Base-by-base conservation (phyloP, 1,140 invertebrate genomes). In the Orchesella cincta region DNA sequence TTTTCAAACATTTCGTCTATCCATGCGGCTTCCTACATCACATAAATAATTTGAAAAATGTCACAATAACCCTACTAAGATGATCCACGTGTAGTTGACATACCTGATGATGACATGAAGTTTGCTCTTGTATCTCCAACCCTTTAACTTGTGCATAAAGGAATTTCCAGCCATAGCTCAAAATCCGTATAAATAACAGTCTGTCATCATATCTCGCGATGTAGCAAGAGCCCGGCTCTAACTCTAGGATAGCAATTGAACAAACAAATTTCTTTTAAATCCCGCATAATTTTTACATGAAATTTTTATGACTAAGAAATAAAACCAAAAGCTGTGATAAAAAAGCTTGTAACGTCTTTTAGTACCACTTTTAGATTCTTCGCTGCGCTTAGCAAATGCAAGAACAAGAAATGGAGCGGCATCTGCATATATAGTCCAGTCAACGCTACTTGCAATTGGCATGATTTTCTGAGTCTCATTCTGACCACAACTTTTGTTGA, bases 41-140 rank as follows among this genome's bases (percentile, higher is more conserved):
- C 20, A 73, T n/a, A 36, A 8, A 31, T 57, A 8, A 46, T 46
- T 46, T 46, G 39, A 46, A 18, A 5, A 8, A 5, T 46, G 5
- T 46, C 39, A 46, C 18, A 18, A 18, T 8, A 46, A n/a, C n/a
- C n/a, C n/a, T n/a, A n/a, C n/a, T n/a, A 46, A 46, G 39, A 8
- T 46, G 39, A 46, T 46, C 18, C 39, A 46, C 18, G 5, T 18
- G 39, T 46, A 33, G 52, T 33, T 31, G 1, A 26, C 29, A 36
- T 35, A 81, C 80, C 64, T 82, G 81, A 80, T 82, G 81, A 76
- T 82, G 81, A 52, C 81, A 82, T 1, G 79, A 80, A 0, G 81
- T 82, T 74, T 82, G 81, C 39, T 82, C 81, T 74, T 82, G 81
- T 67, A 82, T 78, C 54, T 82, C 81, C 34, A 82, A 35, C 0